Percentiles rank a stretch among this genome's conserved stretches.
Evolutionary conservation across 2,888 invertebrate genomes (phyloP).

Genomic region (Torymus aiolomorphi): DNA sequence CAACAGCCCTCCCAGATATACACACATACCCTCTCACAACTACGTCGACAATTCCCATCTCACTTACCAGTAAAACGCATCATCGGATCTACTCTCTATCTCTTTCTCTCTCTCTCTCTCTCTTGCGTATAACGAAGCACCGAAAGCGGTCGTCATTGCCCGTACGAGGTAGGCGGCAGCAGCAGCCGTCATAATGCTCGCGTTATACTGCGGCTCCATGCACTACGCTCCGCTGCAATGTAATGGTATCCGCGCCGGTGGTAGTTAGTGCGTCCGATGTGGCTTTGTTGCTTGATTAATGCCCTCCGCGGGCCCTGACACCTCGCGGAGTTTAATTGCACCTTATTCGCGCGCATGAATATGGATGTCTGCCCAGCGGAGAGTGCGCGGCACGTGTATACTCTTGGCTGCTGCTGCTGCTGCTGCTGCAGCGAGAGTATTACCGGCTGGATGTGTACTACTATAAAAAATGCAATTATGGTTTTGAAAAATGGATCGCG

Average conservation of each 20-base stretch:
- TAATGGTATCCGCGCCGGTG: conserved; percentile 37
- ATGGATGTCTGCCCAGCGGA: conserved; percentile 73
- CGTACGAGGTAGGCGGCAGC: not conserved
- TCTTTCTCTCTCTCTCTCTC: too few species aligned
- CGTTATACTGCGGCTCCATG: not conserved
- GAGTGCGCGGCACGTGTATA: conserved; percentile 55
- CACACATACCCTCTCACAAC: too few species aligned
- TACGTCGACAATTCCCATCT: too few species aligned
- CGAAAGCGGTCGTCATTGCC: too few species aligned
- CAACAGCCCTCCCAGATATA: not conserved
- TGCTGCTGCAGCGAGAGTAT: not conserved
- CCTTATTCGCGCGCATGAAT: conserved; percentile 74
- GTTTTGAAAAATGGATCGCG: conserved; percentile 73
- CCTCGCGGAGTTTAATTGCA: conserved; percentile 75
- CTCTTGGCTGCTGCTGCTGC: not conserved
- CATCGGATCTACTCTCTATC: too few species aligned
- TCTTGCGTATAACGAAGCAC: too few species aligned
- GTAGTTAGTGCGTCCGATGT: conserved; percentile 45
- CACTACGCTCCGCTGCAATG: not conserved
- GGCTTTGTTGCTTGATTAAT: conserved; percentile 74
- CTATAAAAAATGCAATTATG: conserved; percentile 72
- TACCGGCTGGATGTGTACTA: not conserved
- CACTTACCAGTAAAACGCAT: too few species aligned
- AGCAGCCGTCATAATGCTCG: conserved; percentile 20
- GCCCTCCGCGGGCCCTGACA: conserved; percentile 73